Base-by-base conservation (phyloP, 2,113 vertebrate species). In the Rhabdornis inornatus region DNA sequence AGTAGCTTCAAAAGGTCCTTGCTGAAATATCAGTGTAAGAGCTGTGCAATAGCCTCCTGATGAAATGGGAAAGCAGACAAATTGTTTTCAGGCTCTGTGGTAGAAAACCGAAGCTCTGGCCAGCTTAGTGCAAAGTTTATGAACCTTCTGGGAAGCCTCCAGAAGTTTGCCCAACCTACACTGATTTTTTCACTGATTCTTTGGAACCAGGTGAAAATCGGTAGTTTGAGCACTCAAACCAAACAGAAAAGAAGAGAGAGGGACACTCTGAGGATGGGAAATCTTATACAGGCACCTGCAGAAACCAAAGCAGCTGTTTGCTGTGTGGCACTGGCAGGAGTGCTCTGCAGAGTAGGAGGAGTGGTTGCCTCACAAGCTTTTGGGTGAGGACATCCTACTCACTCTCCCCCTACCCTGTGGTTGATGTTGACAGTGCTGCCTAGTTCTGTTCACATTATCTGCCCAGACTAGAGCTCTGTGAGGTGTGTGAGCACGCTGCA, bases 41-140 rank as follows among this genome's bases (percentile, higher is more conserved):
- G 45, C 74, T 61, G n/a, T 64, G 42, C 55, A 70, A 71, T 39
- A 93, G 37, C 33, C 63, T 86, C 44, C 52, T 90, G 70, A 75
- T 71, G 83, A 88, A 92, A 80, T 2, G 12, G 40, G 64, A 94
- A 83, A 75, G 52, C 59, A 75, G 64, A 70, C 60, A 86, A 88
- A 37, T 63, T 88, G 30, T 83, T 92, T 80, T 52, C 74, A 79
- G 56, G 37, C 55, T 35, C 39, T 90, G 52, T 31, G 50, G n/a
- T 66, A 70, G 42, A 80, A 92, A 91, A 63, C 37, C 5, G 63
- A 74, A 70, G 49, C n/a, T 94, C 82, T 56, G 44, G 60, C 25
- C 69, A 88, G 44, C 47, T 86, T 71, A 75, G 60, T 66, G 92
- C 90, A 92, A 95, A 70, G 69, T 93, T 93, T 95, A 78, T 81